A percentile compares a stretch with the other conserved stretches of the same genome.
Conservation (phyloP, 2,797 vertebrate species). For the Tarsius wallacei region DNA sequence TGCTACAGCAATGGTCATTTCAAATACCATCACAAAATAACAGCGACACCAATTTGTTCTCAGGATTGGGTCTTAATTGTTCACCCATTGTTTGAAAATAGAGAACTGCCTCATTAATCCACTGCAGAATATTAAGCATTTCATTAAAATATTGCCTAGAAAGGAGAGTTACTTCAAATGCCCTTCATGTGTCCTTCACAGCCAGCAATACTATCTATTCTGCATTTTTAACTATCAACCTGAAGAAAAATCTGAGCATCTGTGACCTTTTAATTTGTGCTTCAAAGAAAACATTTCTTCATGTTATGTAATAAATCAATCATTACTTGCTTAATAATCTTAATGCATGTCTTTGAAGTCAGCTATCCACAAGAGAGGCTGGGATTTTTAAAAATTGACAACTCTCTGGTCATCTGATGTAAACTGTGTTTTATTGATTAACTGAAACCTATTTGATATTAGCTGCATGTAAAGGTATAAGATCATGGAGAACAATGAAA, state of each 20-base stretch:
- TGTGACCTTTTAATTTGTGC: slow-evolving; percentile 85
- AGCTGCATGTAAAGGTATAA: slow-evolving; percentile 83
- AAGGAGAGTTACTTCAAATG: slow-evolving; percentile 64
- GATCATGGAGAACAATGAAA: slow-evolving; percentile 80
- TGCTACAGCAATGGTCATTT: slow-evolving; percentile 57
- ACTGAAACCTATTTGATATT: slow-evolving; percentile 89
- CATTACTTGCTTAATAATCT: slow-evolving; percentile 86
- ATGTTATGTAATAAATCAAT: slow-evolving; percentile 87
- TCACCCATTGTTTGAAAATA: slow-evolving; percentile 27
- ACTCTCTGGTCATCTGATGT: slow-evolving; percentile 86
- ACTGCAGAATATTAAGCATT: slow-evolving; percentile 71
- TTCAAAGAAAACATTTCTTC: slow-evolving; percentile 87
- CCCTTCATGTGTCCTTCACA: slow-evolving; percentile 73
- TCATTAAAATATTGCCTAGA: slow-evolving; percentile 76
- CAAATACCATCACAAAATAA: slow-evolving; percentile 68
- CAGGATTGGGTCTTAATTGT: background rate
- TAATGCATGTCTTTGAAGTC: slow-evolving; percentile 86
- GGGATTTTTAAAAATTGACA: slow-evolving; percentile 84
- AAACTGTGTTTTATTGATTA: slow-evolving; percentile 93
- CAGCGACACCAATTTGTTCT: slow-evolving; percentile 68
- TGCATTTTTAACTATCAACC: slow-evolving; percentile 75
- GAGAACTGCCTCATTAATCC: slow-evolving; percentile 19
- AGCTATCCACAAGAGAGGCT: slow-evolving; percentile 81
- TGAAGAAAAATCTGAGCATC: slow-evolving; percentile 76
- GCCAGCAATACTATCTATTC: slow-evolving; percentile 65